These are phyloP conservation scores for Capromys pilorides DNA, from an alignment of 2,797 vertebrate species.

Conservation along the genomic window DNA sequence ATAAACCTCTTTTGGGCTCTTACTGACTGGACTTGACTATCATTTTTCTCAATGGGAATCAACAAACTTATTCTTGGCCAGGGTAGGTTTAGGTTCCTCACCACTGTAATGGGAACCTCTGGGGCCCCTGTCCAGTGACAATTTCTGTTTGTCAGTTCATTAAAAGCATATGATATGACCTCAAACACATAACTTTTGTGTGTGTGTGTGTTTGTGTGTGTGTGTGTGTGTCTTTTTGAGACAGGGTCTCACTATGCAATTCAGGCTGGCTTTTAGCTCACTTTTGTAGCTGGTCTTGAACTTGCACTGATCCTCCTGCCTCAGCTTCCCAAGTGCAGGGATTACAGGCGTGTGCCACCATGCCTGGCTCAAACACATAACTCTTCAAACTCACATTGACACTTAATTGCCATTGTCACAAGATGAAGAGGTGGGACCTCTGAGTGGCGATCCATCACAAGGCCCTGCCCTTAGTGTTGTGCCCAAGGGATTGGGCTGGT, in stretches of 20 bases:
- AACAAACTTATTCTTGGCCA: background rate
- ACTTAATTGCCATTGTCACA: background rate
- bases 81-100: background rate
- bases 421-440: background rate
- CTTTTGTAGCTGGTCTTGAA: too few species aligned
- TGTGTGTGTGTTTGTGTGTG: too few species aligned
- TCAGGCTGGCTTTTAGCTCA: too few species aligned
- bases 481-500: too few species aligned
- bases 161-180: background rate
- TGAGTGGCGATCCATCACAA: background rate
- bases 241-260: too few species aligned
- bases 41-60: background rate
- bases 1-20: background rate
- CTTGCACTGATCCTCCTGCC: too few species aligned
- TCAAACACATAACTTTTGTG: background rate
- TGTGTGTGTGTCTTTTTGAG: too few species aligned
- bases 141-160: background rate
- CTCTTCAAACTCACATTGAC: background rate
- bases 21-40: background rate
- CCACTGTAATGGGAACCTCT: background rate
- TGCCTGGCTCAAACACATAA: background rate
- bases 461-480: background rate
- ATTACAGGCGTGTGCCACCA: too few species aligned
- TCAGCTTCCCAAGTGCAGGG: too few species aligned
- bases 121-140: background rate